phyloP scores from a whole-genome alignment of 2,113 vertebrate species.

The Protobothrops flavoviridis region DNA sequence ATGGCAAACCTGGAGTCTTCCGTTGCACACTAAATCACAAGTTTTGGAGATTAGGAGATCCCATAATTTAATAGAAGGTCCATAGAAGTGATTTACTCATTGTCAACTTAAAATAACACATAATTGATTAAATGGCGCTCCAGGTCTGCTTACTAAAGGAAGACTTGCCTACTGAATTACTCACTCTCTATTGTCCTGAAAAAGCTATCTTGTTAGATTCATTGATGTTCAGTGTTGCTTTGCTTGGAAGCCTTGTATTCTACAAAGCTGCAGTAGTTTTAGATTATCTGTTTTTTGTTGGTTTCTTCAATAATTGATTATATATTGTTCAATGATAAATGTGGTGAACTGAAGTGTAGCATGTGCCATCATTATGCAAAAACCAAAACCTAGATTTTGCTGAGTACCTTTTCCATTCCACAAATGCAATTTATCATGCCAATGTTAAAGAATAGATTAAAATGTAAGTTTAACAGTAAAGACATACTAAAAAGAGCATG shows the following conservation, averaged over 20 bases:
- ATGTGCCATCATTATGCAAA: slow-evolving; percentile 21
- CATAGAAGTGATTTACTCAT: slow-evolving; percentile 15
- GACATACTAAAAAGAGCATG: rapidly evolving
- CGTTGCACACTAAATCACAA: not conserved
- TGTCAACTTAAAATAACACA: slow-evolving; percentile 31
- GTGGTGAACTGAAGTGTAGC: slow-evolving; percentile 9
- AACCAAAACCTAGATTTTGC: slow-evolving; percentile 7
- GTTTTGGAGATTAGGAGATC: not conserved
- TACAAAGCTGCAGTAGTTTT: slow-evolving; percentile 1
- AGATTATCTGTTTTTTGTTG: not conserved
- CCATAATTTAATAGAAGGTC: not conserved
- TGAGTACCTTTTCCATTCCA: slow-evolving; percentile 21
- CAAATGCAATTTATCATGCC: not conserved
- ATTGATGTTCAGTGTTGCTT: slow-evolving; percentile 5
- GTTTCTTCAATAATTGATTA: slow-evolving; percentile 14
- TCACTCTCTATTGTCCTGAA: slow-evolving; percentile 3
- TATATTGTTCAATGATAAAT: slow-evolving; percentile 11
- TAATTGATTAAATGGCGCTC: slow-evolving; percentile 20
- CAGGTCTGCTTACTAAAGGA: not conserved
- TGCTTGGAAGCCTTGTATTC: slow-evolving; percentile 1
- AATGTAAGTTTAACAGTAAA: rapidly evolving
- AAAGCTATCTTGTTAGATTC: slow-evolving; percentile 7
- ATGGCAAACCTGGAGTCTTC: not conserved
- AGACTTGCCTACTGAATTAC: slow-evolving; percentile 18
- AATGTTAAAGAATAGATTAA: slow-evolving; percentile 8